Evolutionary conservation across 1,140 invertebrate species (phyloP).

Genomic region (Colletes gigas): DNA sequence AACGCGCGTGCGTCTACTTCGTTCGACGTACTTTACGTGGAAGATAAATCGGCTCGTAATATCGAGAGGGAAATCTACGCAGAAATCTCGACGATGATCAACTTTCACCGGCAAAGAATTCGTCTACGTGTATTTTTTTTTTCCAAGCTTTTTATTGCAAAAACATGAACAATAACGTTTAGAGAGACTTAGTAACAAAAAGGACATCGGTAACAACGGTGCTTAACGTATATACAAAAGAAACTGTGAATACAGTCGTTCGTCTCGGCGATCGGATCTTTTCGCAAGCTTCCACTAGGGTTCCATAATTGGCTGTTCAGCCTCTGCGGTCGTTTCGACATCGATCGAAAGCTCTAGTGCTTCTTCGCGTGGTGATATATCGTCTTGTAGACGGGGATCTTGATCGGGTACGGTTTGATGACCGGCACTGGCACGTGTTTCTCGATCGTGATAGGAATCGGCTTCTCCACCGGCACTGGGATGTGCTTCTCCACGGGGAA

Average conservation of each 20-base stretch:
- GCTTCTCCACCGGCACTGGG: conserved; percentile 85
- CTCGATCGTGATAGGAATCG: conserved; percentile 85
- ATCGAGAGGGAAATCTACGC: background rate
- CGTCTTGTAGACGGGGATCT: conserved; percentile 88
- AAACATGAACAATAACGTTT: conserved; percentile 54
- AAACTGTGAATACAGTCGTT: conserved; percentile 5
- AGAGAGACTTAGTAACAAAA: background rate
- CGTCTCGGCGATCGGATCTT: background rate
- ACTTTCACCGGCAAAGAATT: conserved; percentile 44
- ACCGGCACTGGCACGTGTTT: conserved; percentile 88
- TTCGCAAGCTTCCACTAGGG: conserved; percentile 27
- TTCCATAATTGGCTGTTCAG: background rate
- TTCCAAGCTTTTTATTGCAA: conserved; percentile 60
- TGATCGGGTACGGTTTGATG: conserved; percentile 88
- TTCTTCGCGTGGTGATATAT: conserved; percentile 86
- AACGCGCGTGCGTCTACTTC: background rate
- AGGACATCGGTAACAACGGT: conserved; percentile 15
- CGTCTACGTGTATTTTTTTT: background rate
- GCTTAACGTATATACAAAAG: conserved; percentile 51
- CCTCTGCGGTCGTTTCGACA: background rate
- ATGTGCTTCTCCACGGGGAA: conserved; percentile 85
- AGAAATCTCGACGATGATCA: background rate
- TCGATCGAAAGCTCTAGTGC: conserved; percentile 29
- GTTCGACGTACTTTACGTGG: background rate
- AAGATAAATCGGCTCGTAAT: background rate